Percentiles rank a stretch among this genome's conserved stretches.
Evolutionary conservation across 2,113 vertebrate species (phyloP).

Genomic region (Shinisaurus crocodilurus): DNA sequence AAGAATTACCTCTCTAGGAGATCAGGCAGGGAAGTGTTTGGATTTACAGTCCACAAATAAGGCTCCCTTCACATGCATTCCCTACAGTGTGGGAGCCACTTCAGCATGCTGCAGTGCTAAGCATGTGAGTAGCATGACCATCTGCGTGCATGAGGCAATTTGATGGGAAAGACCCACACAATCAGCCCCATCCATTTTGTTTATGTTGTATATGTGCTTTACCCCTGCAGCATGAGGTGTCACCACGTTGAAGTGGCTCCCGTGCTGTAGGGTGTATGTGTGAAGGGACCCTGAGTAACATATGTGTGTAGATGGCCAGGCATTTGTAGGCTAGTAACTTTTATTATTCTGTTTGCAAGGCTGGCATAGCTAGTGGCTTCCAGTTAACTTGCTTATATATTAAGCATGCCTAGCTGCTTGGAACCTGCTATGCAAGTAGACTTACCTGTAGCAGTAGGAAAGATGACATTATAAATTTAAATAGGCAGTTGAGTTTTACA

Average conservation of each 20-base stretch:
- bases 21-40: not conserved
- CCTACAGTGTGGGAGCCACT: not conserved
- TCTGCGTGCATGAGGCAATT: not conserved
- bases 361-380: not conserved
- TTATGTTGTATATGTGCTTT: not conserved
- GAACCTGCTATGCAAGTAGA: not conserved
- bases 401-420: not conserved
- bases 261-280: no score
- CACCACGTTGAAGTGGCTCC: not conserved
- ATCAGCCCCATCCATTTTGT: not conserved
- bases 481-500: not conserved
- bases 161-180: not conserved
- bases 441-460: not conserved
- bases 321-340: not conserved
- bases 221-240: not conserved
- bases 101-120: not conserved
- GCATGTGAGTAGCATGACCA: not conserved
- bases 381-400: not conserved
- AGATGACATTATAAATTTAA: not conserved
- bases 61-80: no score
- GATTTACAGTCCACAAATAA: not conserved
- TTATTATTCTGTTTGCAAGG: not conserved
- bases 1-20: not conserved
- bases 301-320: not conserved
- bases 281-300: not conserved